phyloP scores from a whole-genome alignment of 1,140 invertebrate species.

The Diabrotica virgifera region DNA sequence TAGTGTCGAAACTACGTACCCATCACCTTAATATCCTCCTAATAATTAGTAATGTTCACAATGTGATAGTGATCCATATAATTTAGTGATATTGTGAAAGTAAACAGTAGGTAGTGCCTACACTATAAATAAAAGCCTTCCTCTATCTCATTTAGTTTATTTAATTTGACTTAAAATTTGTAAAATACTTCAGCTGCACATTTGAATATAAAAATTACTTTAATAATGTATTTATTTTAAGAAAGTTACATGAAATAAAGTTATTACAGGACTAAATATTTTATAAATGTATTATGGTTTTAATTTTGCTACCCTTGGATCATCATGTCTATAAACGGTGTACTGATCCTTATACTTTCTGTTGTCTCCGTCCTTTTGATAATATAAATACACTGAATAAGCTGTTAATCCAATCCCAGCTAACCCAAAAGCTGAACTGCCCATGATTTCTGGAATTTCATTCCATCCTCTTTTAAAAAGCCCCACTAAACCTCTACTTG shows the following conservation, averaged over 20 bases:
- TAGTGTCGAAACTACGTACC: too few relatives aligned
- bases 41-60: too few relatives aligned
- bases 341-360: slow-evolving; percentile 58
- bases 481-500: slow-evolving; percentile 30
- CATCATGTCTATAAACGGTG: slow-evolving; percentile 61
- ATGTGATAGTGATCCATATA: too few relatives aligned
- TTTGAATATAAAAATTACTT: slow-evolving; percentile 25
- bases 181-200: slow-evolving; percentile 19
- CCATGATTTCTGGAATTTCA: slow-evolving; percentile 67
- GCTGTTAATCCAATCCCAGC: slow-evolving; percentile 52
- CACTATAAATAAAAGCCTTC: too few relatives aligned
- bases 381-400: slow-evolving; percentile 50
- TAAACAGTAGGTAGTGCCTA: too few relatives aligned
- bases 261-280: slow-evolving; percentile 6
- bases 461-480: slow-evolving; percentile 57
- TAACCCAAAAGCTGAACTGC: slow-evolving; percentile 50
- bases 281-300: slow-evolving; percentile 16
- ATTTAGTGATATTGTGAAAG: slow-evolving; percentile 14
- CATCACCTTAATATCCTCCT: too few relatives aligned
- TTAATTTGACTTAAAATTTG: too few relatives aligned
- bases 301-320: slow-evolving; percentile 51
- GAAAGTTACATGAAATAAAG: slow-evolving; percentile 12
- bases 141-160: too few relatives aligned
- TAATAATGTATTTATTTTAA: slow-evolving; percentile 23
- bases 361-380: slow-evolving; percentile 62